phyloP scores from a whole-genome alignment of 2,797 vertebrate species.

The Lates japonicus region DNA sequence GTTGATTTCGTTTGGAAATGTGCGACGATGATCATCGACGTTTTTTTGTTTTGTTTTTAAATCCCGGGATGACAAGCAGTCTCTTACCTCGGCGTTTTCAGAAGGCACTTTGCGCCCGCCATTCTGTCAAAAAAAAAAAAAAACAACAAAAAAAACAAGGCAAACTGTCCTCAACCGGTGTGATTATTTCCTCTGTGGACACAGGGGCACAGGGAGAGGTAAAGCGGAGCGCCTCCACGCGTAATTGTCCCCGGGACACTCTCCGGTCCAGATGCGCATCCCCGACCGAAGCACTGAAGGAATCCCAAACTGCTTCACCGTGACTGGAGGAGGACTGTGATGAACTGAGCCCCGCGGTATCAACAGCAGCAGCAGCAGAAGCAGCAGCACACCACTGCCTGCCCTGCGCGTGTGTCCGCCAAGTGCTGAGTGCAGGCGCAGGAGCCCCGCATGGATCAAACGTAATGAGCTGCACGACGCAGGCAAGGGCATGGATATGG shows the following conservation, averaged over 20 bases:
- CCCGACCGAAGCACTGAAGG: conserved; percentile 63
- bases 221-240: conserved; percentile 55
- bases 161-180: conserved; percentile 49
- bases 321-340: conserved; percentile 34
- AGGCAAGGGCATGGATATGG: conserved; percentile 42
- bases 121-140: conserved; percentile 60
- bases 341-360: conserved; percentile 18
- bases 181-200: conserved; percentile 61
- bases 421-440: conserved; percentile 50
- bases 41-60: background rate
- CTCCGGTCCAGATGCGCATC: conserved; percentile 77
- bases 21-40: background rate
- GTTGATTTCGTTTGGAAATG: conserved; percentile 1
- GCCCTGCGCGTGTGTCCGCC: conserved; percentile 53
- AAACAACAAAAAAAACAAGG: conserved; percentile 6
- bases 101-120: conserved; percentile 82
- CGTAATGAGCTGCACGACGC: conserved; percentile 67
- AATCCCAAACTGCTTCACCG: conserved; percentile 67
- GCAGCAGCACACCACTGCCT: conserved; percentile 45
- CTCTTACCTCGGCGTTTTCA: conserved; percentile 84
- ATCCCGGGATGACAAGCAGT: background rate
- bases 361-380: conserved; percentile 36
- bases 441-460: conserved; percentile 57
- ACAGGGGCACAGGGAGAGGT: conserved; percentile 15
- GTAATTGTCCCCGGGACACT: conserved; percentile 71